Evolutionary conservation across 2,888 invertebrate species (phyloP), one percentile per base, ranked within the genome.

Genomic region (Lasioglossum lativentre): DNA sequence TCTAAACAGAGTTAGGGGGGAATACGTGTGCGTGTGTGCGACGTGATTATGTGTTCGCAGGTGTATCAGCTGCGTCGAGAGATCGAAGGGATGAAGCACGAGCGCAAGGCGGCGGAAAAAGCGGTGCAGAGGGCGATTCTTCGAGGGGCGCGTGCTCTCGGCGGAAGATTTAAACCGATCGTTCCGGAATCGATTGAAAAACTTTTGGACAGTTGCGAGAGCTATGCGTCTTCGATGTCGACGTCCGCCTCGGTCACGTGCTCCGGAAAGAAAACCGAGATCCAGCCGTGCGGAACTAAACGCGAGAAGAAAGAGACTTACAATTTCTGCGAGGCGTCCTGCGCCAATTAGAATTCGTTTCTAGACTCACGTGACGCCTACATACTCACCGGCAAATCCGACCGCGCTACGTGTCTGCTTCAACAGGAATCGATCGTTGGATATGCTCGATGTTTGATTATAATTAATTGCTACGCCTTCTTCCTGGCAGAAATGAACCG

Each of bases 91-190:
- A 83, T 84, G 78, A 88, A 87, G 23, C n/a, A 85, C 68, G 89
- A 83, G 78, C 56, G 86, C 75, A 87, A 83, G 78, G 83, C 86
- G 8, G 88, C 88, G 0, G 90, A 90, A 68, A 88, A 86, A 66
- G 85, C 89, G 52, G 86, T 92, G 59, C 88, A 91, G 79, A 88
- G 80, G 56, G 90, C 89, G 14, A 89, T 91, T 75, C 78, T 89
- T 42, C 89, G 89, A 0, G 87, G 90, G 12, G 89, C 88, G 59
- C 77, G 87, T 19, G 89, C 88, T 40, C 79, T 91, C 30, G 89
- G 88, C 56, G 90, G 79, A 78, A 89, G 86, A 87, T 91, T 85
- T 83, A 90, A 84, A 70, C 81, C 90, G 27, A 71, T 86, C n/a
- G 74, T 89, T 47, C 87, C 88, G n/a, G 72, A 78, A 75, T 83